Evolutionary conservation across 2,888 invertebrate species (phyloP), one percentile per base, ranked within the genome.

Genomic region (Strigamia crassipes): DNA sequence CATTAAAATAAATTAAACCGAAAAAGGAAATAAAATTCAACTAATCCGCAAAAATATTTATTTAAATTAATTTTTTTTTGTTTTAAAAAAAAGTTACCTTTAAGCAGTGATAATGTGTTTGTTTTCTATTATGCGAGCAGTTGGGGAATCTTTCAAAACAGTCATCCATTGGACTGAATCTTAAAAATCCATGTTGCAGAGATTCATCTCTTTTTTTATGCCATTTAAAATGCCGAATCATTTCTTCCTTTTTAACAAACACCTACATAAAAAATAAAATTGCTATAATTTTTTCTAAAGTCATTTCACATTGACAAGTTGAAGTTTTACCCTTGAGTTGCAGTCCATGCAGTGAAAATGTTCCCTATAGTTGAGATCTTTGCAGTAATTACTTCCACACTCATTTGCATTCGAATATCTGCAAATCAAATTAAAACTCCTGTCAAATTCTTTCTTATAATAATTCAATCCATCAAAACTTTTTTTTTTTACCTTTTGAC

Each of bases 221-320:
- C 98, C 98, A 98, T 90, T 99, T 99, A 87, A 97, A 96, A 89
- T 99, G 98, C 66, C 98, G 92, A 84, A 98, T 97, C 94, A 99
- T 98, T 88, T 99, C 98, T 88, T 99, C 99, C 87, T 98, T 97
- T 89, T 98, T 97, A 86, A 96, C 94, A 87, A 99, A 95, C n/a
- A 97, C 96, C 87, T 89, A 85, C 82, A 83, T 82, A 34, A 31
- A 66, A 66, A 23, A 23, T 46, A 38, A 41, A 56, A 81, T 81
- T 21, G 46, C 80, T 82, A 82, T 56, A 56, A 46, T 34, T 46
- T 38, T 46, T 81, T 31, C 21, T 46, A 83, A 82, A 82, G 38
- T 27, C 61, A 61, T 82, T 42, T 82, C 82, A 51, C 34, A 80
- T 46, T 34, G 23, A 56, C 80, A 80, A 21, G 18, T 51, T 56